Percentiles rank a stretch among this genome's conserved stretches.
phyloP scores from a whole-genome alignment of 2,888 invertebrate species.

The Hemistola chrysoprasaria region DNA sequence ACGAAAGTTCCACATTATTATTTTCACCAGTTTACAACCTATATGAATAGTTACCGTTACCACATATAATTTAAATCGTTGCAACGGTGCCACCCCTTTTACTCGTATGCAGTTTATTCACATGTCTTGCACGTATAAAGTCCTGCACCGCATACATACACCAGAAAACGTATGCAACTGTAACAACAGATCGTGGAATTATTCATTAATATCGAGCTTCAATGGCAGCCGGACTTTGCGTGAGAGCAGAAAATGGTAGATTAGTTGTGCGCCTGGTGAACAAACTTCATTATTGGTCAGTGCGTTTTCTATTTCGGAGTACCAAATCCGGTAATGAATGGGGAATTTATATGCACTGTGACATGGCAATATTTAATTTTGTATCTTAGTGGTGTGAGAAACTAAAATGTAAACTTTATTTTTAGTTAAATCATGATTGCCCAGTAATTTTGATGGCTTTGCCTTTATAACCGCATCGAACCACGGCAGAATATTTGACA shows the following conservation, averaged over 20 bases:
- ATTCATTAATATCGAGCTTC: slow-evolving; percentile 49
- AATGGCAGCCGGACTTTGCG: slow-evolving; percentile 30
- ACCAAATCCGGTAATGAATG: too few species aligned
- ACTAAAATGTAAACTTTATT: too few species aligned
- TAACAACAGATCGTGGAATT: slow-evolving; percentile 53
- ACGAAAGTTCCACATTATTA: slow-evolving; percentile 13
- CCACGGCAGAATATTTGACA: too few species aligned
- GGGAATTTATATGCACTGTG: too few species aligned
- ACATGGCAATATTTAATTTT: too few species aligned
- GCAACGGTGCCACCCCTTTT: slow-evolving; percentile 33
- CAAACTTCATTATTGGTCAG: not conserved
- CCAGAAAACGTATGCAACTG: slow-evolving; percentile 49
- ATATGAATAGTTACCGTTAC: slow-evolving; percentile 48
- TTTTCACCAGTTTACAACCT: slow-evolving; percentile 8
- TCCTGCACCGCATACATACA: slow-evolving; percentile 48
- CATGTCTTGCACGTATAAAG: slow-evolving; percentile 48
- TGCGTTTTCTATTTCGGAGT: not conserved
- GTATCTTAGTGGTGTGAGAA: too few species aligned
- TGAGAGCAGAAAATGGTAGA: slow-evolving; percentile 13
- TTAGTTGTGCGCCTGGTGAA: not conserved
- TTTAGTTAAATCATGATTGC: too few species aligned
- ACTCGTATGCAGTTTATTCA: slow-evolving; percentile 32
- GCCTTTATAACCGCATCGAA: too few species aligned
- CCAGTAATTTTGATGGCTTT: too few species aligned
- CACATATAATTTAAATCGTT: slow-evolving; percentile 32